Evolutionary conservation across 92 coral and sea anemone genomes (phyloP), one percentile per base, ranked within the genome.

Genomic region (Porites cylindrica): DNA sequence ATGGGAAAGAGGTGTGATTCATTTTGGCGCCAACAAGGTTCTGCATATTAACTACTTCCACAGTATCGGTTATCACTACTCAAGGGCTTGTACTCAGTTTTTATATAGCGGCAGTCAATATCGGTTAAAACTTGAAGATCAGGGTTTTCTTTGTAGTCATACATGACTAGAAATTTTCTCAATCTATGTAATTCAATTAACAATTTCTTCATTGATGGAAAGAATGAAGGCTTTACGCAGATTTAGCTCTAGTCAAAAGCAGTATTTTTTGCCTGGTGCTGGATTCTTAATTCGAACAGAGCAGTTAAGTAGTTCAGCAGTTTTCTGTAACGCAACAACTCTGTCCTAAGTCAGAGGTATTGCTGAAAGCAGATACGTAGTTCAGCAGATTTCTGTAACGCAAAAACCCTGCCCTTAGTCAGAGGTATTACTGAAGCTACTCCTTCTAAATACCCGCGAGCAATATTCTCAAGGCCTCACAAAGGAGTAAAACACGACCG

Each of bases 131-230:
- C 16, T 54, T 51, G 2, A 52, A 9, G 52, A 50, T 10, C 19
- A 38, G n/a, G 66, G 66, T 16, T 11, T 18, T 16, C 21, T 26
- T 68, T 81, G 51, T 26, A 10, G 19, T 16, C 13, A 56, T 56
- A 2, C 21, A 43, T 26, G 53, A 71, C 59, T 52, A 23, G 47
- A 38, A 6, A 8, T 14, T 10, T 60, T 26, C 61, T 59, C 51
- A 56, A 20, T 54, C 12, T 59, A 19, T 29, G 47, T 70, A 82
- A 82, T 82, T 71, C 23, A 81, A 81, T 81, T 81, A 81, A 81
- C 77, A 69, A 71, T 26, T 81, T 14, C 50, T 38, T 24, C 51
- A 66, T 43, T 51, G 51, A 19, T 9, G 43, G n/a, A 82, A n/a
- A 56, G 17, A 38, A 80, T 23, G 29, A 26, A n/a, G 26, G 18